A percentile compares a stretch with the other conserved stretches of the same genome.
phyloP scores from a whole-genome alignment of 1,140 invertebrate species.

The Phthorimaea operculella region DNA sequence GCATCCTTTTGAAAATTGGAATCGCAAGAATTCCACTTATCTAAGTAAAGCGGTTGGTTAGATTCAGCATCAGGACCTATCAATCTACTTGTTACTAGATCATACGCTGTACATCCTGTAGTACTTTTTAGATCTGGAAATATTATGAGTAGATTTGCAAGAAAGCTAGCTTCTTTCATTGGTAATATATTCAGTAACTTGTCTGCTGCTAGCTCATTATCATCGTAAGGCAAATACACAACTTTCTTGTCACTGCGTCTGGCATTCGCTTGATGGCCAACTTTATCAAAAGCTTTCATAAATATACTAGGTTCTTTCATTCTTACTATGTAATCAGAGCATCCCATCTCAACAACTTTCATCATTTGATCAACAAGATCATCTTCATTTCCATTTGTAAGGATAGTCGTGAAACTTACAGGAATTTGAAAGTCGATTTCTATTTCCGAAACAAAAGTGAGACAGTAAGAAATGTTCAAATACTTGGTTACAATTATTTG shows the following conservation, averaged over 20 bases:
- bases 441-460: constrained; percentile 38
- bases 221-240: constrained; percentile 32
- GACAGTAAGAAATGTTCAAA: constrained; percentile 35
- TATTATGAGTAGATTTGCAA: constrained; percentile 46
- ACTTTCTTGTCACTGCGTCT: constrained; percentile 50
- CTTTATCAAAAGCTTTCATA: constrained; percentile 39
- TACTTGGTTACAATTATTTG: constrained; percentile 34
- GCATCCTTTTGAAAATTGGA: constrained; percentile 29
- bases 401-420: constrained; percentile 32
- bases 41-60: constrained; percentile 30
- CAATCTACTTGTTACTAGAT: constrained; percentile 49
- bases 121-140: constrained; percentile 14
- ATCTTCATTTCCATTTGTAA: constrained; percentile 16
- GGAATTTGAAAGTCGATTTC: constrained; percentile 14
- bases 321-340: constrained; percentile 51
- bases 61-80: constrained; percentile 29
- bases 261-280: constrained; percentile 31
- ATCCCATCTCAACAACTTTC: constrained; percentile 41
- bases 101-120: constrained; percentile 27
- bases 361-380: constrained; percentile 29
- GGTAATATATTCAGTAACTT: constrained; percentile 29
- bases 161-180: constrained; percentile 34
- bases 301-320: constrained; percentile 35
- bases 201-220: constrained; percentile 8
- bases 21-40: constrained; percentile 45